Conservation (phyloP, 2,888 invertebrate genomes). For the Mythimna pallens region DNA sequence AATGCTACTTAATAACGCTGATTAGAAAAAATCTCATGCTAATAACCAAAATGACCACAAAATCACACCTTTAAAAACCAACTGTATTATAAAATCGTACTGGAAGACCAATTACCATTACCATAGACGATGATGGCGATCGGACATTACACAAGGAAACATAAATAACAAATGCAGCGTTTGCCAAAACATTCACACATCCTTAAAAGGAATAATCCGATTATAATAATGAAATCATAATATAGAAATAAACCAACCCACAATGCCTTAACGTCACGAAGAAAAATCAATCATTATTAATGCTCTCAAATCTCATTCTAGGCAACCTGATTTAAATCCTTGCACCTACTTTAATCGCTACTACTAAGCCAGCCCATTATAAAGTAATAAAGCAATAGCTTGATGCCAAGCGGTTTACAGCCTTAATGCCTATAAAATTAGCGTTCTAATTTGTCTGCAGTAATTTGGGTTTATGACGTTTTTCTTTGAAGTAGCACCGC, state of each 20-base stretch:
- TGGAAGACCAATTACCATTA: constrained; percentile 7
- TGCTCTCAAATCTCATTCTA: constrained; percentile 65
- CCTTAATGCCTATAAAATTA: constrained; percentile 86
- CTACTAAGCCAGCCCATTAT: constrained; percentile 81
- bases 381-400: constrained; percentile 83
- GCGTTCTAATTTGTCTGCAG: constrained; percentile 86
- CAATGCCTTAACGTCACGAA: constrained; percentile 50
- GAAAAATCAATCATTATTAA: constrained; percentile 64
- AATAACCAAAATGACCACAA: constrained; percentile 2
- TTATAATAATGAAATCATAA: constrained; percentile 60
- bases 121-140: constrained; percentile 20
- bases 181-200: constrained; percentile 53
- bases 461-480: constrained; percentile 83
- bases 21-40: constrained; percentile 3
- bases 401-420: constrained; percentile 81
- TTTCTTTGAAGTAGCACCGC: constrained; percentile 70
- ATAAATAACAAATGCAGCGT: constrained; percentile 45
- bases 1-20: constrained; percentile 18
- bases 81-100: constrained; percentile 1
- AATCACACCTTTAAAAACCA: not conserved
- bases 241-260: constrained; percentile 57
- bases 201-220: constrained; percentile 58
- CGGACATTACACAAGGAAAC: constrained; percentile 24
- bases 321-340: constrained; percentile 67
- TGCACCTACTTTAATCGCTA: constrained; percentile 75